Evolutionary conservation across 2,888 invertebrate genomes (phyloP).

Genomic region (Campoplex capitator): DNA sequence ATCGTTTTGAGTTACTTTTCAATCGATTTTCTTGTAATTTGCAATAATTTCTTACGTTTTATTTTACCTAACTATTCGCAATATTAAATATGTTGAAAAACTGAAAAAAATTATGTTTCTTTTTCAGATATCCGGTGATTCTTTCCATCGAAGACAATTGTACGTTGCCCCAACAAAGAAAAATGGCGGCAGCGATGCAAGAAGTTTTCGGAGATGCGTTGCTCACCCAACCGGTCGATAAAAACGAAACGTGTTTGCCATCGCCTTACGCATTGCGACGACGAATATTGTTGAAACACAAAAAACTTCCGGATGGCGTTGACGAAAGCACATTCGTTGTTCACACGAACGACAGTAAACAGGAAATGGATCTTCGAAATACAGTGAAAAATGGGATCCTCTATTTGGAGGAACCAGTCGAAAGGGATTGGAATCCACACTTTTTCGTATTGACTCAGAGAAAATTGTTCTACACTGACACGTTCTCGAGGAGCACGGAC

Average conservation of each 20-base stretch:
- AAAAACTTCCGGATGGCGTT: slow-evolving; percentile 95
- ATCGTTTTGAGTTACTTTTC: no score
- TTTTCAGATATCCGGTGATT: slow-evolving; percentile 91
- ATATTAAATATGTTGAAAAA: not conserved
- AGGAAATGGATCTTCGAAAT: slow-evolving; percentile 92
- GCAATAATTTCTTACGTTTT: no score
- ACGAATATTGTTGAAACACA: slow-evolving; percentile 95
- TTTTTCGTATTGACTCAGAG: slow-evolving; percentile 96
- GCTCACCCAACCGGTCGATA: slow-evolving; percentile 91
- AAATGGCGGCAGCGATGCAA: slow-evolving; percentile 94
- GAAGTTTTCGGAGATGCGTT: slow-evolving; percentile 96
- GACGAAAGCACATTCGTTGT: slow-evolving; percentile 89
- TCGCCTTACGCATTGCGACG: slow-evolving; percentile 92
- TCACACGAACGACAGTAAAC: slow-evolving; percentile 87
- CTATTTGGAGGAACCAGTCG: slow-evolving; percentile 94
- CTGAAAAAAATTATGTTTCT: not conserved
- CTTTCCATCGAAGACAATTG: slow-evolving; percentile 97
- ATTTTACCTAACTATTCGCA: not conserved
- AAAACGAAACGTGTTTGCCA: slow-evolving; percentile 92
- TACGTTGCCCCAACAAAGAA: slow-evolving; percentile 94
- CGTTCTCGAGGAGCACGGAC: slow-evolving; percentile 85
- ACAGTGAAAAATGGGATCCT: slow-evolving; percentile 96
- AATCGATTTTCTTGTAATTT: no score
- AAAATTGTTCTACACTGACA: slow-evolving; percentile 95
- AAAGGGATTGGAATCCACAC: slow-evolving; percentile 96